Base-by-base conservation (phyloP, 2,113 vertebrate genomes). In the Tautogolabrus adspersus region DNA sequence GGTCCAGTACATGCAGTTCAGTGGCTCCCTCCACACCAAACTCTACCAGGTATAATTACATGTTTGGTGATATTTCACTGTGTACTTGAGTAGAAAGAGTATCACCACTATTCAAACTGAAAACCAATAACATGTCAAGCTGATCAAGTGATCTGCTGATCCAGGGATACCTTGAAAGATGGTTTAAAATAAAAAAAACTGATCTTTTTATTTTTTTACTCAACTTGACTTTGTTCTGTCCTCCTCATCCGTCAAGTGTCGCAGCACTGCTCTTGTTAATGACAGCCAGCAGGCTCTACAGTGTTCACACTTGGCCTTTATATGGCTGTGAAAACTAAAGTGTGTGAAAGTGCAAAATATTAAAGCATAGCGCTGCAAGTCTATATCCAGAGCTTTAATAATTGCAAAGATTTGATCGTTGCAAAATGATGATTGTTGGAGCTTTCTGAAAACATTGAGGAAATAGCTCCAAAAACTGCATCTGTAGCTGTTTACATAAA, bases 1-100 rank as follows among this genome's bases (percentile, higher is more conserved):
- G 94, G 98, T 99, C 83, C 98, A 99, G 88, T 99, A 99, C 94
- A 99, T 99, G 98, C 98, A 99, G 84, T 99, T 99, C 92, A 99
- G 98, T 0, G 98, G 98, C 70, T 99, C 98, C 30, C 91, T 99
- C 85, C 98, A 99, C 88, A 99, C 98, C 21, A 99, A 99, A 82
- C 97, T 99, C 26, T 99, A 99, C 84, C 98, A 99, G 97, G 98
- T 99, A 92, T 3, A 52, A 5, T n/a, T 49, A 49, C 11, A 16
- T 49, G 47, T 49, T 49, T 49, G 15, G 3, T 18, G 15, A 47
- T 13, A 3, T 44, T 13, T 12, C 46, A 16, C 46, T 47, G 13
- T 47, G 5, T 47, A 38, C 8, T 8, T 38, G 37, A 38, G 38
- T 16, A 47, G 46, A 15, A 18, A 47, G 15, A 47, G 18, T 49